These are phyloP conservation scores for Nebria ingens DNA, from an alignment of 1,140 invertebrate species.

Conservation along the genomic window DNA sequence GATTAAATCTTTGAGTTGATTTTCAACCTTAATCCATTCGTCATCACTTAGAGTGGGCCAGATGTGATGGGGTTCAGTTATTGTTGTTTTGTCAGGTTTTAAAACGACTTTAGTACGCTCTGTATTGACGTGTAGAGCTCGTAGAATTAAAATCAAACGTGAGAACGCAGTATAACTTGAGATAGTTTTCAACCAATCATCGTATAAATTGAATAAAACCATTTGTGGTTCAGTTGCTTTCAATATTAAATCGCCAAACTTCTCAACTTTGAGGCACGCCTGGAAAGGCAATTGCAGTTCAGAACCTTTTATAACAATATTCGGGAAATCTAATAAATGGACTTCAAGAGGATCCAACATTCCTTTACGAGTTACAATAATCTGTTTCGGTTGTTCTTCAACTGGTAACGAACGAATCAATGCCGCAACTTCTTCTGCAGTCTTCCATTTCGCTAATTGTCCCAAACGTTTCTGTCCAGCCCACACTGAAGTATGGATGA, in stretches of 20 bases:
- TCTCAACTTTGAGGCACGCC: constrained; percentile 97
- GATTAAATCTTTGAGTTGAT: constrained; percentile 96
- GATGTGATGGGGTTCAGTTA: constrained; percentile 98
- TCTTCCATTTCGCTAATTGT: constrained; percentile 98
- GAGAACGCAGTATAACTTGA: constrained; percentile 97
- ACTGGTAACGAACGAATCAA: constrained; percentile 97
- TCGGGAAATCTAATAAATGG: constrained; percentile 97
- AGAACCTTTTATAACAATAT: constrained; percentile 99
- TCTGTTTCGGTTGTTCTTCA: constrained; percentile 99
- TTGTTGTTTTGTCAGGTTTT: constrained; percentile 97
- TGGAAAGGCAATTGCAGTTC: constrained; percentile 99
- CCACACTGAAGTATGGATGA: constrained; percentile 99
- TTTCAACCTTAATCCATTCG: constrained; percentile 99
- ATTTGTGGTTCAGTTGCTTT: constrained; percentile 99
- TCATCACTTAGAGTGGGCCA: constrained; percentile 97
- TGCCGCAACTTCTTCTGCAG: constrained; percentile 99
- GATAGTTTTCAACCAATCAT: constrained; percentile 98
- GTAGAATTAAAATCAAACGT: constrained; percentile 88
- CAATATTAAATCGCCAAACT: constrained; percentile 97
- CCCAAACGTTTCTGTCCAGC: constrained; percentile 92
- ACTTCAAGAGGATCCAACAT: constrained; percentile 99
- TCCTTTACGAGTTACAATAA: constrained; percentile 98
- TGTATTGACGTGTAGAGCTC: constrained; percentile 97
- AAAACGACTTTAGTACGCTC: constrained; percentile 97
- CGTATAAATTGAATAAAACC: constrained; percentile 98